Evolutionary conservation across 64 coral and sea anemone species (phyloP), one percentile per base, ranked within the genome.

Genomic region (Pocillopora verrucosa): DNA sequence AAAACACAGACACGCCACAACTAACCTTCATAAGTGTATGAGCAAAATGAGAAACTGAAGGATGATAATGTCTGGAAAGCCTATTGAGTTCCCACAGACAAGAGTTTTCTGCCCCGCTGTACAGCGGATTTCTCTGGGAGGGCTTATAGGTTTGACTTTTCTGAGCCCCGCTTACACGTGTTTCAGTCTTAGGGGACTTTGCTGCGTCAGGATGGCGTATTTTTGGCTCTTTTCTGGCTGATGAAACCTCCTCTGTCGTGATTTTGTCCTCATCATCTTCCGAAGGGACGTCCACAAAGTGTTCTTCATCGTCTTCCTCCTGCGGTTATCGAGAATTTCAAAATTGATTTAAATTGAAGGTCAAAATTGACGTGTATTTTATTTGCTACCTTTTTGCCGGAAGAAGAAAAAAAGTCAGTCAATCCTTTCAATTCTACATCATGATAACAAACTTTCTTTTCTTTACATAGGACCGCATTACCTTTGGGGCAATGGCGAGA

Each of bases 281-380:
- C 41, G 74, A 84, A 16, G 91, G 78, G 19, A 80, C 73, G 62
- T 96, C 95, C 11, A 89, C 70, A 56, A 96, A 96, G 38, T 96
- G 95, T 13, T 96, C 95, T 67, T 96, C 95, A 5, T 96, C 95
- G 45, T 96, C 95, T 36, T 96, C 91, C 60, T 94, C 91, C 95
- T 96, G 41, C 41, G 41, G 41, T 45, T 45, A 45, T 3, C 41
- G 41, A 45, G 41, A 73, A 17, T 73, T 19, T 1, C 34, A 72
- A 57, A 78, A 34, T 22, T 24, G 3, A 88, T 74, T 65, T 9
- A 65, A 68, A 26, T 22, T 69, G 9, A 22, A 24, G 19, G 1
- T 22, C 14, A 20, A 15, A 65, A 65, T 17, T 13, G 20, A 65
- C 11, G 41, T 3, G 2, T 45, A 6, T 3, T 45, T 45, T 45